A percentile compares a stretch with the other conserved stretches of the same genome.
Evolutionary conservation across 1,140 invertebrate genomes (phyloP).

Genomic region (Leptinotarsa lineolata): DNA sequence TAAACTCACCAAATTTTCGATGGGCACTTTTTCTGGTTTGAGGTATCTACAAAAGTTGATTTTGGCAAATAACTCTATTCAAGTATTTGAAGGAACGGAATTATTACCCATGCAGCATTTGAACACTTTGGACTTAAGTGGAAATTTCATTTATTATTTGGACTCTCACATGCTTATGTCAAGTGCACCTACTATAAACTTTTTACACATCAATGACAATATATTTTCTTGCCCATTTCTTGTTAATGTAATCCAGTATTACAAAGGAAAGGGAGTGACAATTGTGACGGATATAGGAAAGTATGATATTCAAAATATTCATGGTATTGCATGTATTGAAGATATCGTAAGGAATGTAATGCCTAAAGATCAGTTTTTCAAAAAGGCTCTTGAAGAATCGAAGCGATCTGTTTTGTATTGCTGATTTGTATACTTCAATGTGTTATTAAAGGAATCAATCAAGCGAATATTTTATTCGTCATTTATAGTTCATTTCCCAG

Average conservation of each 20-base stretch:
- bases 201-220: constrained; percentile 46
- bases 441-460: no score
- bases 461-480: no score
- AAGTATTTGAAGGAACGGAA: constrained; percentile 37
- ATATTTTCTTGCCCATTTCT: constrained; percentile 44
- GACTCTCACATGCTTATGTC: constrained; percentile 39
- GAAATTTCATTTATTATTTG: constrained; percentile 47
- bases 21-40: constrained; percentile 49
- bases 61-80: constrained; percentile 46
- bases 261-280: constrained; percentile 41
- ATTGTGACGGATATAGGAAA: constrained; percentile 35
- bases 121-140: constrained; percentile 43
- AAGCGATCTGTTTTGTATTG: constrained; percentile 8
- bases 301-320: constrained; percentile 49
- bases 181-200: constrained; percentile 41
- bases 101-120: constrained; percentile 43
- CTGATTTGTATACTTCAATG: background rate
- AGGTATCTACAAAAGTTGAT: constrained; percentile 42
- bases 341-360: constrained; percentile 26
- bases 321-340: constrained; percentile 50
- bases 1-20: constrained; percentile 42
- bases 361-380: constrained; percentile 21
- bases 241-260: constrained; percentile 43
- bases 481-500: no score
- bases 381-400: constrained; percentile 12